Conservation (phyloP, 2,888 invertebrate genomes). For the Octonoba sinensis region DNA sequence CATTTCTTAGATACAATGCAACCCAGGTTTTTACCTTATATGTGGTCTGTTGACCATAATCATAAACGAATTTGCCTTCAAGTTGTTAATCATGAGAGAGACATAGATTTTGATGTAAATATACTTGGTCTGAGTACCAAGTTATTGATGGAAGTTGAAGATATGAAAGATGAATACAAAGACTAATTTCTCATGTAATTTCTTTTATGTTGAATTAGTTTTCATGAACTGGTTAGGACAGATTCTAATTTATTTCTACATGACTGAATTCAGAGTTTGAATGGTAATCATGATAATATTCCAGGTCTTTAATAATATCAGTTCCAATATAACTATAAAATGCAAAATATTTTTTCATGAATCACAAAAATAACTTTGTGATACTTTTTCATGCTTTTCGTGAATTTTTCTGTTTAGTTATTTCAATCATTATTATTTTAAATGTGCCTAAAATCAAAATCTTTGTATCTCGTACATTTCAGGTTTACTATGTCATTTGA, state of each 20-base stretch:
- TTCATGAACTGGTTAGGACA: background rate
- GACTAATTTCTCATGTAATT: background rate
- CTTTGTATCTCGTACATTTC: too few species aligned
- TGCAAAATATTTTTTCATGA: too few species aligned
- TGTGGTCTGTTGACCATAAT: slow-evolving; percentile 84
- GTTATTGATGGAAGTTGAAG: slow-evolving; percentile 26
- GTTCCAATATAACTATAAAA: too few species aligned
- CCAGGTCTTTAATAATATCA: too few species aligned
- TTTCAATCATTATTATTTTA: too few species aligned
- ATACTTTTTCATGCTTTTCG: too few species aligned
- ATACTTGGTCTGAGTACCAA: slow-evolving; percentile 46
- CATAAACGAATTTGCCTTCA: slow-evolving; percentile 74
- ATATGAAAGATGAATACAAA: background rate
- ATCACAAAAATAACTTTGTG: too few species aligned
- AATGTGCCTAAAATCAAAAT: too few species aligned
- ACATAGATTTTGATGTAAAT: slow-evolving; percentile 50
- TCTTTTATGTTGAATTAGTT: background rate
- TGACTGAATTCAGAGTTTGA: slow-evolving; percentile 3
- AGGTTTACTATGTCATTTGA: too few species aligned
- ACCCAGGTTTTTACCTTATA: slow-evolving; percentile 79
- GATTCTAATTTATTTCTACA: background rate
- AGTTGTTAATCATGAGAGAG: slow-evolving; percentile 42
- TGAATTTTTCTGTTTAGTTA: too few species aligned
- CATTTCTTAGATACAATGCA: slow-evolving; percentile 82
- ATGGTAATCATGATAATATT: too few species aligned